Evolutionary conservation across 2,888 invertebrate species (phyloP), one percentile per base, ranked within the genome.

Genomic region (Tetragonula carbonaria): DNA sequence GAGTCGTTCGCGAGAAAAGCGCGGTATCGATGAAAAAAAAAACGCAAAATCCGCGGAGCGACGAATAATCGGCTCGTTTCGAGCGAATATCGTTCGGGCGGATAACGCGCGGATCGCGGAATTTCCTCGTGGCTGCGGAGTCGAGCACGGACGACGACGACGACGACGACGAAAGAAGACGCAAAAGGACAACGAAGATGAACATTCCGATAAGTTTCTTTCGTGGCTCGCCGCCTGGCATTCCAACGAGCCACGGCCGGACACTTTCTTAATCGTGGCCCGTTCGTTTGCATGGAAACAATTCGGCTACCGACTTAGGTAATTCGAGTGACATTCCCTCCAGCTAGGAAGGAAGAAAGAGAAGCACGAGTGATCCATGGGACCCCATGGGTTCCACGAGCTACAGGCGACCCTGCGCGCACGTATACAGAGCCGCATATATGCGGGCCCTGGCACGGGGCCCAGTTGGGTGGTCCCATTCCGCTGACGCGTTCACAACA

Each of bases 381-480:
- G 91, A 90, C 88, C 90, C 90, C 85, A 88, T 89, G 90, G 89
- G 90, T 89, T 90, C 91, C 88, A 86, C 85, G 83, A 86, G 79
- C 84, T 88, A 80, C 78, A 76, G 82, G 59, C 82, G 80, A 74
- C 77, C 81, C 85, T 78, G 72, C 81, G 85, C 78, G 88, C 86
- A 74, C 80, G 79, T 82, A 82, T 80, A 86, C 57, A 50, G 76
- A 62, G 74, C 66, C 80, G 89, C 80, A 89, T 90, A 88, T 91
- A 90, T 90, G 90, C 90, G 92, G 90, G 88, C 92, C 84, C 84
- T 89, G 92, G 92, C 92, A 91, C 92, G 91, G 92, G 92, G 87
- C 91, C 93, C 91, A 70, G 92, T 92, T 93, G 93, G 93, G 93
- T 93, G 93, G 93, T 93, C 93, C 93, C 93, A 93, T 93, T 93